phyloP scores from a whole-genome alignment of 2,888 invertebrate species.

The Campoplex nolae region DNA sequence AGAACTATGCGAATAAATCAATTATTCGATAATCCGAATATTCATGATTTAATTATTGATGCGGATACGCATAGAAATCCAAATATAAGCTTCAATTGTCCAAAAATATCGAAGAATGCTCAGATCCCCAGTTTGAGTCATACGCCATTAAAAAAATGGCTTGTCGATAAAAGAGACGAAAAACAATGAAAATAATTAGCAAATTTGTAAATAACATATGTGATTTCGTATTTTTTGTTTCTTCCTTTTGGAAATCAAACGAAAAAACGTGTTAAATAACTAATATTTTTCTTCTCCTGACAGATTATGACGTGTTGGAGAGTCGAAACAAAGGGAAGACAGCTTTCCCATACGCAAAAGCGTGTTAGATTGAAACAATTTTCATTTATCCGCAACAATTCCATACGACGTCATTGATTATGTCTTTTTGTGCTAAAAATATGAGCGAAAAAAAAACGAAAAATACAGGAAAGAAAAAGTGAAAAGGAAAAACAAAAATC shows the following conservation, averaged over 20 bases:
- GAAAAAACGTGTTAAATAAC: conserved; percentile 54
- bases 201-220: conserved; percentile 27
- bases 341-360: conserved; percentile 74
- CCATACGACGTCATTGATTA: conserved; percentile 8
- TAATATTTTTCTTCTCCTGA: conserved; percentile 79
- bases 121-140: not conserved
- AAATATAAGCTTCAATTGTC: not conserved
- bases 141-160: conserved; percentile 5
- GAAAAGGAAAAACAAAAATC: conserved; percentile 17
- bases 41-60: not conserved
- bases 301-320: conserved; percentile 82
- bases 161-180: not conserved
- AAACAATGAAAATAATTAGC: conserved; percentile 22
- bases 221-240: conserved; percentile 6
- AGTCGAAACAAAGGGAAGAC: conserved; percentile 76
- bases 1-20: not conserved
- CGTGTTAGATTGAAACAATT: conserved; percentile 73
- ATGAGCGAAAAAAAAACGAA: conserved; percentile 21
- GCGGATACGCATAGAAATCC: not conserved
- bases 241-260: conserved; percentile 7
- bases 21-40: not conserved
- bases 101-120: not conserved
- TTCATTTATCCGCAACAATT: conserved; percentile 49
- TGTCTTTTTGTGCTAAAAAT: conserved; percentile 35
- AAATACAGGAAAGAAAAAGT: conserved; percentile 6